These are phyloP conservation scores for Tangara arthus DNA, from an alignment of 2,797 vertebrate genomes.

Conservation along the genomic window DNA sequence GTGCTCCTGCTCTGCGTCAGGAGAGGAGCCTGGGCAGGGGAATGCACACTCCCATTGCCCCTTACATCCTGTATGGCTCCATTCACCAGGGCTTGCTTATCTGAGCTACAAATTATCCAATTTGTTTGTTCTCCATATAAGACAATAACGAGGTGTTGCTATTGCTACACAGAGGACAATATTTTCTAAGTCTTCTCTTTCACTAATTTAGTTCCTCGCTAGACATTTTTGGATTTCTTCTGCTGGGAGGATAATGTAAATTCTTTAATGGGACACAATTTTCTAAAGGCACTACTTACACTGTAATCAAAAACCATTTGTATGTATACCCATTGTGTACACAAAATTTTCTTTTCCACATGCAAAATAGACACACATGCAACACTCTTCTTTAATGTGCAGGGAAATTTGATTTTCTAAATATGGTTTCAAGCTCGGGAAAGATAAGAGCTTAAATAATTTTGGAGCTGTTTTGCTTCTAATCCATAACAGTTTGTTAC, in stretches of 20 bases:
- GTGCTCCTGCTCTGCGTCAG: fast-evolving
- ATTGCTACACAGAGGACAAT: not conserved
- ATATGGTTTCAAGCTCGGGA: not conserved
- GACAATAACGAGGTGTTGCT: not conserved
- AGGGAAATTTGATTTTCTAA: not conserved
- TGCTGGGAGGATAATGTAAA: not conserved
- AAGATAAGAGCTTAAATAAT: not conserved
- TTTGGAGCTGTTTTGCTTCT: not conserved
- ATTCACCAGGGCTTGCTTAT: not conserved
- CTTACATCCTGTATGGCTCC: not conserved
- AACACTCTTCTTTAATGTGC: not conserved
- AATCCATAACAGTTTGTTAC: not conserved
- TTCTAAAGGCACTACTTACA: not conserved
- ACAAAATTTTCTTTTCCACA: not conserved
- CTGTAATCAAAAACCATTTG: not conserved
- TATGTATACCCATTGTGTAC: not conserved
- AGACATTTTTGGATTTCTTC: not conserved
- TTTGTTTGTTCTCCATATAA: not conserved
- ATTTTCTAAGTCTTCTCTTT: not conserved
- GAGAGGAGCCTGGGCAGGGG: not conserved
- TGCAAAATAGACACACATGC: not conserved
- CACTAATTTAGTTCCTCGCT: not conserved
- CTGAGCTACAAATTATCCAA: not conserved
- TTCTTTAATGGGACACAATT: slow-evolving; percentile 22
- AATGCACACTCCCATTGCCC: not conserved